Base-by-base conservation (phyloP, 53 echinoderm and acorn worm species). In the Temnopleurus reevesii region DNA sequence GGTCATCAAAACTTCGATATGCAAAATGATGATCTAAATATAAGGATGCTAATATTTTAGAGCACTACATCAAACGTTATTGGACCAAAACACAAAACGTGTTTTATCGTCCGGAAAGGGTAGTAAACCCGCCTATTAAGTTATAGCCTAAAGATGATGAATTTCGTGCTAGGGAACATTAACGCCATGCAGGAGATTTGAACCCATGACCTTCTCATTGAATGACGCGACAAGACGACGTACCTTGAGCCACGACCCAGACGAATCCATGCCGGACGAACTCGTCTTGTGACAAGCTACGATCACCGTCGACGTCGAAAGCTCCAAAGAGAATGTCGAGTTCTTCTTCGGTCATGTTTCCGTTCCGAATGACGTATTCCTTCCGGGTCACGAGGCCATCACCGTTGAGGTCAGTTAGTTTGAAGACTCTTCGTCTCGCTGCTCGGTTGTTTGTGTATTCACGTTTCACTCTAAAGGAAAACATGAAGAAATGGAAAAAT, bases 311-410 rank as follows among this genome's bases (percentile, higher is more conserved):
- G 71, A 87, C 71, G 30, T 87, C 88, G 71, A 87, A 87, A 28
- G 65, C 88, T 23, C 88, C 88, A 53, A 87, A 87, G 15, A 87
- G 88, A 49, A 87, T 87, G 53, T 87, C 88, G 65, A 87, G 71
- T 53, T 87, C 88, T 53, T 87, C 88, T n/a, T 65, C 71, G 33
- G 88, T 87, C 88, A 87, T 87, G 71, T 87, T 87, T 49, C 88
- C 88, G 30, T 87, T 87, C 34, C 53, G 28, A 2, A 87, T 87
- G 88, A 87, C 88, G 88, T 87, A 87, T 66, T 87, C 88, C 88
- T 49, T 64, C 88, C 88, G 88, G 46, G 88, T 87, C 51, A 87
- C 88, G 47, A 87, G 46, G 12, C 88, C 88, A 46, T 87, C 88
- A 8, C 88, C 88, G 24, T 87, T 87, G 3, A 87, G 66, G 45